phyloP scores from a whole-genome alignment of 2,113 vertebrate species.

The Phalacrocorax carbo region DNA sequence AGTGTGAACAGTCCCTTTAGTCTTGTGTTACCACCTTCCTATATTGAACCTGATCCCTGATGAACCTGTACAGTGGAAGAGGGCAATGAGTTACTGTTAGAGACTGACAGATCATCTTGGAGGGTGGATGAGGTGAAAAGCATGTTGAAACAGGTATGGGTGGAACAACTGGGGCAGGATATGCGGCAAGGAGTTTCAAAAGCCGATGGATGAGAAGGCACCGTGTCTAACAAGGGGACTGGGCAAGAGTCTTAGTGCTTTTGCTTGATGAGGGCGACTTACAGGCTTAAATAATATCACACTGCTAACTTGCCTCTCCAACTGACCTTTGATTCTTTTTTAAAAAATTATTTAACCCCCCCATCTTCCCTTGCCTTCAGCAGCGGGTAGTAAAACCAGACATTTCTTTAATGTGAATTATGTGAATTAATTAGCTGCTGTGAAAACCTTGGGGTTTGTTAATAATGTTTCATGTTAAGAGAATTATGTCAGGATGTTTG shows the following conservation, averaged over 20 bases:
- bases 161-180: not conserved
- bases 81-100: accelerated
- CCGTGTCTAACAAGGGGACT: not conserved
- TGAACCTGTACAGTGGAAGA: not conserved
- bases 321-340: not conserved
- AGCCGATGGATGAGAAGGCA: not conserved
- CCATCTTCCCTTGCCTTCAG: not conserved
- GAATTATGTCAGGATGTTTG: not conserved
- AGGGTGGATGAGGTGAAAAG: not conserved
- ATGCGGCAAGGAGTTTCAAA: not conserved
- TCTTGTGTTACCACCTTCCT: not conserved
- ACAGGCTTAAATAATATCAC: not conserved
- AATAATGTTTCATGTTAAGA: not conserved
- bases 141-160: not conserved
- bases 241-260: not conserved
- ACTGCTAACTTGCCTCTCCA: not conserved
- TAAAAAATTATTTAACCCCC: not conserved
- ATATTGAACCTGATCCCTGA: not conserved
- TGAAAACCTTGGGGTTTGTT: not conserved
- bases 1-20: not conserved
- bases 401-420: not conserved
- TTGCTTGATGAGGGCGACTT: not conserved
- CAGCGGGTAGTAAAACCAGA: not conserved
- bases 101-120: not conserved
- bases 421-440: not conserved